Evolutionary conservation across 2,888 invertebrate species (phyloP), one percentile per base, ranked within the genome.

Genomic region (Psylliodes chrysocephalus): DNA sequence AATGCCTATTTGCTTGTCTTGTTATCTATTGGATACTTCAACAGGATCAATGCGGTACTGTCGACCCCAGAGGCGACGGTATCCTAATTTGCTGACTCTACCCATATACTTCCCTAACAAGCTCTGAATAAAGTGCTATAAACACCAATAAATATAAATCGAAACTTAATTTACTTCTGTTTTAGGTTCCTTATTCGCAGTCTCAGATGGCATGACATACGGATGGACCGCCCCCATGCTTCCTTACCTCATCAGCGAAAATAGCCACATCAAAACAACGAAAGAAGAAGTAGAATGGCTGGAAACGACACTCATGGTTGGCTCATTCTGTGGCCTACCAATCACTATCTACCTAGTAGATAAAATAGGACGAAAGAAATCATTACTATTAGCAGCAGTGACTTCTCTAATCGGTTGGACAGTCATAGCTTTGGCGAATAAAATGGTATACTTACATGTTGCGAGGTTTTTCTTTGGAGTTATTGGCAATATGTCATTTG

Each of bases 161-260:
- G n/a, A n/a, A n/a, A n/a, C n/a, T n/a, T n/a, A n/a, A n/a, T n/a
- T n/a, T n/a, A n/a, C n/a, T n/a, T 4, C 4, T 30, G 19, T 28
- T 25, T 12, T 17, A 49, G 59, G 59, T 17, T 59, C 59, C n/a
- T 51, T 59, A 28, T 59, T 79, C 49, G 81, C 81, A 3, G 78
- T 82, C 59, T 79, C 81, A 10, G 82, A 82, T 76, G 82, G 82
- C 38, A 82, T 82, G 78, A 79, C 79, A 52, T 81, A 80, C 40
- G 82, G 81, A 10, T 82, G 82, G 82, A 79, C 82, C 10, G 79
- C 82, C 1, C 82, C 82, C 1, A 76, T 81, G 47, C 74, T 81
- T 2, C 82, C 82, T 0, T 73, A 80, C 38, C 71, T 82, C 6
- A 64, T 77, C 52, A 67, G 71, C 14, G 67, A 71, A 0, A 70